Percentiles rank a stretch among this genome's conserved stretches.
phyloP scores from a whole-genome alignment of 2,888 invertebrate species.

The Aphodius sticticus region DNA sequence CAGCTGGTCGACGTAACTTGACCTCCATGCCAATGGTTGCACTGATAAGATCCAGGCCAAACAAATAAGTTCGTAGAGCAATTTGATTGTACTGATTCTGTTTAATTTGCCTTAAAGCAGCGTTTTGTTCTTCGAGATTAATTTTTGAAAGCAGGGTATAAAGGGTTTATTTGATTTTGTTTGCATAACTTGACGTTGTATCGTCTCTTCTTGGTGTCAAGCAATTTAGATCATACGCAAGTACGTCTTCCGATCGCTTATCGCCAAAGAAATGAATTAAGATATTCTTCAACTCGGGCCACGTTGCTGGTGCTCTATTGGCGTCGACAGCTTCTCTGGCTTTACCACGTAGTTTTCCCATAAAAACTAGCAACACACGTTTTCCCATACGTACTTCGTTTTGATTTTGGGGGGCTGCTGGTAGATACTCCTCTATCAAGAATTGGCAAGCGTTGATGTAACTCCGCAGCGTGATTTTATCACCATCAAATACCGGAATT shows the following conservation, averaged over 20 bases:
- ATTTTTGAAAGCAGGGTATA: conserved; percentile 21
- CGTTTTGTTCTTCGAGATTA: conserved; percentile 10
- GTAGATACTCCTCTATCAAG: conserved; percentile 18
- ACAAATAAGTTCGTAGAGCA: conserved; percentile 6
- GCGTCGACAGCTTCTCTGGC: conserved; percentile 19
- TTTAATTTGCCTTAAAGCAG: background rate
- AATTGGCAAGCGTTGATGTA: conserved; percentile 19
- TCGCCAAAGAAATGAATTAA: conserved; percentile 16
- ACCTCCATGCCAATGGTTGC: conserved; percentile 11
- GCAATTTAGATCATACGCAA: conserved; percentile 11
- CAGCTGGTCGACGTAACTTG: background rate
- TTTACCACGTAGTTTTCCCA: conserved; percentile 10
- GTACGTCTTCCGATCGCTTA: conserved; percentile 13
- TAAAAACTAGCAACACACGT: conserved; percentile 6
- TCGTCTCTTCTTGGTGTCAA: background rate
- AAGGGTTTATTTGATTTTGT: conserved; percentile 9
- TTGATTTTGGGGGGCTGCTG: background rate
- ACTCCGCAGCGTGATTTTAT: conserved; percentile 8
- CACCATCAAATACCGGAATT: conserved; percentile 16
- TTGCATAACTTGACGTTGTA: conserved; percentile 8
- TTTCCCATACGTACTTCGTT: background rate
- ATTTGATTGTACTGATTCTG: background rate
- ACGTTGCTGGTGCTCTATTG: conserved; percentile 5
- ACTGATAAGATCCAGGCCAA: conserved; percentile 8
- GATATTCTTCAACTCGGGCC: conserved; percentile 19